Percentiles rank a stretch among this genome's conserved stretches.
Evolutionary conservation across 2,888 invertebrate species (phyloP).

Genomic region (Mechanitis messenoides): DNA sequence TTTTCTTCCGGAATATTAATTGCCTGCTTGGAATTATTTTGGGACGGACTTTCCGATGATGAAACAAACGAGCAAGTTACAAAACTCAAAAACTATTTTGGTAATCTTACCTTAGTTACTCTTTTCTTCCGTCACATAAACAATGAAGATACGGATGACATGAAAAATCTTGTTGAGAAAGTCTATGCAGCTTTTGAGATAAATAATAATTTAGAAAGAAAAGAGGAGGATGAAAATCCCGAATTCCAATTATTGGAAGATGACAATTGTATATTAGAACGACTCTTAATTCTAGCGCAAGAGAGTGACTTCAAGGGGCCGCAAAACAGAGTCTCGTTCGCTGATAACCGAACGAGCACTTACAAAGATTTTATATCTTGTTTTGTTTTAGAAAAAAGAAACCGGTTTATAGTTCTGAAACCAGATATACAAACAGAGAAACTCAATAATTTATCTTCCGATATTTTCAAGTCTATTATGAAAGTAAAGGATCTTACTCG

Average conservation of each 20-base stretch:
- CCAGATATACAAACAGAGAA: conserved; percentile 49
- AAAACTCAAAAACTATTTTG: conserved; percentile 52
- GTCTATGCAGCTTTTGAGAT: conserved; percentile 39
- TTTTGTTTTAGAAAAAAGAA: conserved; percentile 68
- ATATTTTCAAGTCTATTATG: conserved; percentile 67
- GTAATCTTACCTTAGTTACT: conserved; percentile 51
- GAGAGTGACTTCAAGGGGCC: conserved; percentile 61
- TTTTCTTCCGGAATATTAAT: conserved; percentile 78
- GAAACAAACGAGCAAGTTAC: conserved; percentile 38
- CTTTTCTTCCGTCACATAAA: conserved; percentile 57
- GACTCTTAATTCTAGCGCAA: conserved; percentile 77
- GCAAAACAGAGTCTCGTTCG: conserved; percentile 75
- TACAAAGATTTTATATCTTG: conserved; percentile 75
- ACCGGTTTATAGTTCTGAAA: conserved; percentile 46
- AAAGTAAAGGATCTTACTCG: conserved; percentile 46
- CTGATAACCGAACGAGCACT: conserved; percentile 62
- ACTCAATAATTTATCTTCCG: conserved; percentile 49
- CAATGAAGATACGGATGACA: conserved; percentile 52
- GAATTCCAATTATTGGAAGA: conserved; percentile 67
- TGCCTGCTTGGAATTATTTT: conserved; percentile 67
- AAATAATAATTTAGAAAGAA: conserved; percentile 29
- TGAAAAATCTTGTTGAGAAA: conserved; percentile 46
- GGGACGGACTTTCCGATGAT: conserved; percentile 47
- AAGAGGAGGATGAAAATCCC: conserved; percentile 18
- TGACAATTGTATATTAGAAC: conserved; percentile 79